Percentiles rank a stretch among this genome's conserved stretches.
phyloP scores from a whole-genome alignment of 1,140 invertebrate species.

The Probaryconus sp. region DNA sequence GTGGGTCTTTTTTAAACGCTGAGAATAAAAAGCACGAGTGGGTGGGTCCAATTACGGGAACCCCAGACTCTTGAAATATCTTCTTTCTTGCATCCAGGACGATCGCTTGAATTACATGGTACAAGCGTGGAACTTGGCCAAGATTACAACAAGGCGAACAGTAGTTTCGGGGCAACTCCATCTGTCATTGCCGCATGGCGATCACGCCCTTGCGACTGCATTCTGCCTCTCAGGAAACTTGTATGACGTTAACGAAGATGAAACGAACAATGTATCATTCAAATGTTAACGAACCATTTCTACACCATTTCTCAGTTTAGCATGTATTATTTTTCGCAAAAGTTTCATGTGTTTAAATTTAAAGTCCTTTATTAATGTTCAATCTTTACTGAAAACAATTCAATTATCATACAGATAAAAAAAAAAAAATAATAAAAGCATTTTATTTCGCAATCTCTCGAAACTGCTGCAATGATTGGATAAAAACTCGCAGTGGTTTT shows the following conservation, averaged over 20 bases:
- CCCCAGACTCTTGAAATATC: slow-evolving; percentile 6
- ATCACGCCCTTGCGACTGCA: slow-evolving; percentile 50
- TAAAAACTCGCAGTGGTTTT: no score
- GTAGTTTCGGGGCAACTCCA: slow-evolving; percentile 41
- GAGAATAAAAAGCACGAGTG: slow-evolving; percentile 2
- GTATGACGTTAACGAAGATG: slow-evolving; percentile 46
- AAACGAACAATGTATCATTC: slow-evolving; percentile 14
- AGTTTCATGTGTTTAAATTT: not conserved
- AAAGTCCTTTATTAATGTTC: no score
- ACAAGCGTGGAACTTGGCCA: slow-evolving; percentile 33
- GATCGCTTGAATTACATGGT: slow-evolving; percentile 47
- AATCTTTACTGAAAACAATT: no score
- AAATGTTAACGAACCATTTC: slow-evolving; percentile 8
- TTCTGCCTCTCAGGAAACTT: slow-evolving; percentile 29
- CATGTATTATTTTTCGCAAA: not conserved
- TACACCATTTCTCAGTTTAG: not conserved
- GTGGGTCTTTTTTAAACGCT: not conserved
- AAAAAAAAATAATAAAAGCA: no score
- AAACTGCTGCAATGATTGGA: no score
- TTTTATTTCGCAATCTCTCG: no score
- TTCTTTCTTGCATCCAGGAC: slow-evolving; percentile 34
- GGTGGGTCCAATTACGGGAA: slow-evolving; percentile 38
- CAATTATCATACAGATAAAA: no score
- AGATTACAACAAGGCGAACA: slow-evolving; percentile 51
- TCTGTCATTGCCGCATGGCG: slow-evolving; percentile 57